Percentiles rank a stretch among this genome's conserved stretches.
Evolutionary conservation across 1,140 invertebrate genomes (phyloP).

Genomic region (Pseudomyrmex gracilis): DNA sequence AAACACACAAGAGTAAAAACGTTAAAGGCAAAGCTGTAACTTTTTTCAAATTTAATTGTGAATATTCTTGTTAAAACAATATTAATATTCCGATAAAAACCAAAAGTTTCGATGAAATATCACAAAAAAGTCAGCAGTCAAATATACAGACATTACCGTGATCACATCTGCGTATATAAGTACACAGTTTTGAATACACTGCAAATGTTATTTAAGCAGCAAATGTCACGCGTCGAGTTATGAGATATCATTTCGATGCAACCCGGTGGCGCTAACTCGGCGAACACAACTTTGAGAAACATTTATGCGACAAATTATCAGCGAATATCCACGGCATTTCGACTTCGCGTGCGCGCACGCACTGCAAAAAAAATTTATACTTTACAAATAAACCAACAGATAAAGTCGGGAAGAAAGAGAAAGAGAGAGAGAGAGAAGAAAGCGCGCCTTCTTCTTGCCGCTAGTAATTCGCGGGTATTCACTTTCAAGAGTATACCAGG

Average conservation of each 20-base stretch:
- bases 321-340: slow-evolving; percentile 32
- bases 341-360: neutral
- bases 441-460: slow-evolving; percentile 18
- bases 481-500: slow-evolving; percentile 44
- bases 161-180: neutral
- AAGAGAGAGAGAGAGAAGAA: neutral
- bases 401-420: slow-evolving; percentile 23
- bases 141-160: neutral
- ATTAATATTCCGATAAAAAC: neutral
- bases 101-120: neutral
- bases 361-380: slow-evolving; percentile 41
- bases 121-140: too few relatives aligned
- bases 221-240: slow-evolving; percentile 29
- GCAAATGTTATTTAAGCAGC: neutral
- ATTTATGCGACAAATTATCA: slow-evolving; percentile 39
- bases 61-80: neutral
- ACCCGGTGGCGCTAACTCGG: neutral
- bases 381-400: slow-evolving; percentile 55
- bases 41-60: neutral
- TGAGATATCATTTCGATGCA: slow-evolving; percentile 34
- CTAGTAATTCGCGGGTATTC: slow-evolving; percentile 51
- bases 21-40: neutral
- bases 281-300: slow-evolving; percentile 40
- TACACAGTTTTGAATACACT: neutral
- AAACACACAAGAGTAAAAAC: slow-evolving; percentile 8